Evolutionary conservation across 2,888 invertebrate species (phyloP), one percentile per base, ranked within the genome.

Genomic region (Callosobruchus maculatus): DNA sequence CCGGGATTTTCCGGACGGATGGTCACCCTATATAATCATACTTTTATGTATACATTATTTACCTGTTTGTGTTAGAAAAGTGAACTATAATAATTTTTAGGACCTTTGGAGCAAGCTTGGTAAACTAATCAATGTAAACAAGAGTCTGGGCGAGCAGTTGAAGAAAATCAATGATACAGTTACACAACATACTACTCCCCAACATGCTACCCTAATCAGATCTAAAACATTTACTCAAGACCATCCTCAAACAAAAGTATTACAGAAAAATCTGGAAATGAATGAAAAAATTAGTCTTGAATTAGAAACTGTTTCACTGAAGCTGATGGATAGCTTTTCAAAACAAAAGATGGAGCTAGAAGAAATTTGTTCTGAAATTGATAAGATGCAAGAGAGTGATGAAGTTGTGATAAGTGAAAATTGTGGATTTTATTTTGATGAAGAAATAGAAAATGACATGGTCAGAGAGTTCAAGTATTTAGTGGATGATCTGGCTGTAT

Each of bases 41-140:
- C n/a, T n/a, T n/a, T n/a, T n/a, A n/a, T n/a, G n/a, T n/a, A 26
- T 4, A 26, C 2, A 26, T 26, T 4, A 26, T 26, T 26, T 26
- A 26, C 26, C 2, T 4, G 7, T 26, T 4, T 4, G 7, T 26
- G 2, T 7, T 4, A 26, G 7, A 26, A 26, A 26, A 26, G 2
- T 26, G 26, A 26, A 26, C 26, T 26, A 49, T 18, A 49, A 49
- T 18, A 5, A 49, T 49, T 49, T 49, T 49, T 18, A 49, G 49
- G 93, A 93, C 78, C 86, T 95, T 68, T 95, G 95, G 95, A 91
- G 89, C 74, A 91, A 93, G 82, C 88, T 95, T 73, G 92, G 90
- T 0, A 89, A 89, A 84, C 86, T 93, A 72, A 90, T 93, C 4
- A 90, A 90, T 82, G 90, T 90, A 21, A 91, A 91, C 79, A 88